phyloP scores from a whole-genome alignment of 2,888 invertebrate genomes.

The Griposia aprilina region DNA sequence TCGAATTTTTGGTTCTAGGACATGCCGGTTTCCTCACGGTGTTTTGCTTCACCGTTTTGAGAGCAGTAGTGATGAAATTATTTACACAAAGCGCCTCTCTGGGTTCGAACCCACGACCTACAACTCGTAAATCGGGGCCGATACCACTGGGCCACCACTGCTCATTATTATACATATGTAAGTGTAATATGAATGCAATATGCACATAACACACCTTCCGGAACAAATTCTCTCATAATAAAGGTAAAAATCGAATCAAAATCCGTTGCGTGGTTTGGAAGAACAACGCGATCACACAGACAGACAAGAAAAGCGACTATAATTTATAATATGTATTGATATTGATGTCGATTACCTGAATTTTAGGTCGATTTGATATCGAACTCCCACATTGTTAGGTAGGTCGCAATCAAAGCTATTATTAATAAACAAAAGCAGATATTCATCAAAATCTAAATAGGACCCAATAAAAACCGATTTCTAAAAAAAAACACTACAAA shows the following conservation, averaged over 20 bases:
- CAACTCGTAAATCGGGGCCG: too few species aligned
- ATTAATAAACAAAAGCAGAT: not conserved
- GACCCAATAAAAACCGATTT: not conserved
- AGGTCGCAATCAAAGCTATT: not conserved
- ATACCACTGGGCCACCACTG: too few species aligned
- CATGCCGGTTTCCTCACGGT: too few species aligned
- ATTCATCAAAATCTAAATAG: not conserved
- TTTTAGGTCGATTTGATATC: not conserved
- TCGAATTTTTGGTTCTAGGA: too few species aligned
- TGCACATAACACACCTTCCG: not conserved
- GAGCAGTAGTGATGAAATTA: too few species aligned
- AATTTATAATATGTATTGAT: too few species aligned
- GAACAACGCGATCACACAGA: not conserved
- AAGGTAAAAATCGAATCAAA: not conserved
- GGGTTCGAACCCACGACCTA: too few species aligned
- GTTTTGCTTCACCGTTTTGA: too few species aligned
- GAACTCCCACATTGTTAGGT: not conserved
- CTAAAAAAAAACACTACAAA: too few species aligned
- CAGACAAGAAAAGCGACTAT: not conserved
- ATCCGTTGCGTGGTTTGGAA: not conserved
- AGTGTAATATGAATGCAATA: not conserved
- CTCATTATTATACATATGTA: not conserved
- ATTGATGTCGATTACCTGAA: not conserved
- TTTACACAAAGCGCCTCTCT: too few species aligned
- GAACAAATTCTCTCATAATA: not conserved